Base-by-base conservation (phyloP, 2,797 vertebrate genomes). In the Myotis vivesi region DNA sequence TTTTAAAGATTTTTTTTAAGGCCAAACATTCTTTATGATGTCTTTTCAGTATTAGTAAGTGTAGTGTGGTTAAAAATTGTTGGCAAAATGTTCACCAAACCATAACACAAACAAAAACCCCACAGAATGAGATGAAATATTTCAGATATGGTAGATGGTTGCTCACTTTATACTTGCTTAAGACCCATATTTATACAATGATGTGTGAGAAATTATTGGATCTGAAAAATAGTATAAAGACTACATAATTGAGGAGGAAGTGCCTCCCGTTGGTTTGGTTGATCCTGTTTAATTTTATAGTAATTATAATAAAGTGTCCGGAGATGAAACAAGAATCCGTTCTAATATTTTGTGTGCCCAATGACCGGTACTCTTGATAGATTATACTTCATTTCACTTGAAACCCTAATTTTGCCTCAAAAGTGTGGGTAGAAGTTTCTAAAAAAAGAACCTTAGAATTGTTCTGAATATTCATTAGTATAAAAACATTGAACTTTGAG, bases 201-300 rank as follows among this genome's bases (percentile, higher is more conserved):
- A 72, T 2, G 33, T 77, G 15, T 59, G 71, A 71, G 81, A 85
- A 81, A 44, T 82, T n/a, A 71, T 30, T 93, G 69, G 53, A 11
- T 86, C 20, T 92, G 66, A 91, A 72, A 64, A 23, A 33, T 64
- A 83, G 51, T 66, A 11, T 6, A 16, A 16, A 72, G 38, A 49
- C n/a, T 96, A 49, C 81, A 92, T 95, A 44, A 85, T 87, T 94
- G 87, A 75, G 95, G 96, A 95, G 94, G 73, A 96, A 87, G 64
- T 96, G 55, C 95, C 82, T 81, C 33, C 75, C 38, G 79, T 64
- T 95, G 92, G 97, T 97, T 91, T 82, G 92, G 30, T 81, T 94
- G 91, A 88, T 96, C 93, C 96, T 95, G 87, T 64, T 91, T 95
- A 51, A 71, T 95, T 97, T 75, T 96, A 93, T 85, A 97, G 92